Conservation (phyloP, 1,140 invertebrate genomes). For the Habropoda laboriosa region DNA sequence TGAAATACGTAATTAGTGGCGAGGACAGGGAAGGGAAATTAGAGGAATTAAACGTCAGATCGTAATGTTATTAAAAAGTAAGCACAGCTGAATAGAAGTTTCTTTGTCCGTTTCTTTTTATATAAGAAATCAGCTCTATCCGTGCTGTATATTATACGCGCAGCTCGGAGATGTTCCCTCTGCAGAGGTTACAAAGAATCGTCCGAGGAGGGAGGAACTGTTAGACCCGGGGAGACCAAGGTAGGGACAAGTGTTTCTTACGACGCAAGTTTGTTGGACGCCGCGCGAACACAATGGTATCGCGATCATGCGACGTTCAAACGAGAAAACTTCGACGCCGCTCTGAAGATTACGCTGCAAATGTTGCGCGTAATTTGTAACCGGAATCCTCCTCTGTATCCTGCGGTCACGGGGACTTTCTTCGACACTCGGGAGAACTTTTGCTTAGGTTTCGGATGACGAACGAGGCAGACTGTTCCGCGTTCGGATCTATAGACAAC, state of each 20-base stretch:
- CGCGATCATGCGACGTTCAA: slow-evolving; percentile 22
- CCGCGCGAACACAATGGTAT: slow-evolving; percentile 27
- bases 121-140: no score
- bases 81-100: no score
- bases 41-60: no score
- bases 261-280: slow-evolving; percentile 41
- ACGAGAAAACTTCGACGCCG: slow-evolving; percentile 38
- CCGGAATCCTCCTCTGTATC: neutral
- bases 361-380: slow-evolving; percentile 39
- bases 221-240: slow-evolving; percentile 18
- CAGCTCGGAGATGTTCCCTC: neutral
- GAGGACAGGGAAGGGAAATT: no score
- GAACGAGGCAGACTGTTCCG: neutral
- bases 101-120: no score
- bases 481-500: no score
- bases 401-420: neutral
- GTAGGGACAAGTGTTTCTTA: slow-evolving; percentile 46
- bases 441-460: neutral
- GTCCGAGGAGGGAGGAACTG: neutral
- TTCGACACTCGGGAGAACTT: no score
- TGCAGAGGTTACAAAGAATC: neutral
- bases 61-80: no score
- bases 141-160: no score
- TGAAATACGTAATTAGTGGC: no score
- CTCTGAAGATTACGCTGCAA: slow-evolving; percentile 1